phyloP scores from a whole-genome alignment of 2,113 vertebrate species.

The Jacana jacana region DNA sequence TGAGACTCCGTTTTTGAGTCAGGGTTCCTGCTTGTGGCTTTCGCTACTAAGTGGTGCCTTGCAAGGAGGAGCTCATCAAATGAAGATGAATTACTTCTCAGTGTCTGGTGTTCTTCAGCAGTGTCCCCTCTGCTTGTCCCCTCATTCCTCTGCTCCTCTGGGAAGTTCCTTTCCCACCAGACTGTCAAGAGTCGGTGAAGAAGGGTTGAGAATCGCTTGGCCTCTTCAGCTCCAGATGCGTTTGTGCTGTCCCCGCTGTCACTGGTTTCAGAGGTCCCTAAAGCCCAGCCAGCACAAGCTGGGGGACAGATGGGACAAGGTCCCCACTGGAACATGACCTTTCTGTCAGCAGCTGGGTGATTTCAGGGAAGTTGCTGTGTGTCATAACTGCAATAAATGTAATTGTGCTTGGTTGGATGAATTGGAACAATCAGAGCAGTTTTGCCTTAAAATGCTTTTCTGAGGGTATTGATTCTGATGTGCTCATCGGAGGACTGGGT shows the following conservation, averaged over 20 bases:
- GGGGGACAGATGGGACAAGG: fast-evolving
- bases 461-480: background rate
- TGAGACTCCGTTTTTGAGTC: background rate
- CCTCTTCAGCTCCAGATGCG: background rate
- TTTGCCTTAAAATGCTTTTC: background rate
- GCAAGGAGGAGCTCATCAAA: background rate
- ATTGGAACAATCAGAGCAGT: background rate
- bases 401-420: background rate
- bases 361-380: background rate
- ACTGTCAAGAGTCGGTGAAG: background rate
- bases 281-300: background rate
- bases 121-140: background rate
- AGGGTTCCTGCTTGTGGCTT: background rate
- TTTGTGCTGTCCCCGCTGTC: background rate
- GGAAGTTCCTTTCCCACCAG: background rate
- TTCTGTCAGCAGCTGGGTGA: background rate
- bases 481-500: background rate
- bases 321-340: background rate
- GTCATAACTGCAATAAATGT: background rate
- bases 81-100: background rate
- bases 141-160: background rate
- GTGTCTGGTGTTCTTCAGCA: background rate
- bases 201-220: background rate
- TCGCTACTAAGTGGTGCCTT: background rate
- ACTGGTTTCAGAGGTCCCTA: background rate